Base-by-base conservation (phyloP, 2,113 vertebrate species). In the Catharus minimus region DNA sequence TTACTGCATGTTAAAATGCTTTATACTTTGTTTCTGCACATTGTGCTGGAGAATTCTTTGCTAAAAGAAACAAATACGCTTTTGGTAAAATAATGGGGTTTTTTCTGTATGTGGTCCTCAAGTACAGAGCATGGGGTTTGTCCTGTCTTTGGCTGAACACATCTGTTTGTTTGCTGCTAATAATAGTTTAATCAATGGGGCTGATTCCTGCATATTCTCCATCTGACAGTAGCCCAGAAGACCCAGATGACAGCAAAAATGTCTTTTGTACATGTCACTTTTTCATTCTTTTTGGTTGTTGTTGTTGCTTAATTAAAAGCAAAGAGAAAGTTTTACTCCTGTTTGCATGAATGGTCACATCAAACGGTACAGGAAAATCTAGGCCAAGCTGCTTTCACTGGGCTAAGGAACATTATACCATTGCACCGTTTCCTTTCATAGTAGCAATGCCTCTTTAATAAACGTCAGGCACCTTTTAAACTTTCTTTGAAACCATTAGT, bases 271-370 rank as follows among this genome's bases (percentile, higher is more conserved):
- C 2, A 3, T 15, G n/a, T 68, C 17, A 9, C 28, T 77, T 66
- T 47, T 83, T 66, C 26, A 15, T 65, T 82, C 22, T 21, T 26
- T 47, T 46, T 44, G 52, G 19, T 58, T 17, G 41, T 24, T 38
- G 19, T 10, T 72, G 49, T 61, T 11, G 3, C 72, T 92, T 94
- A 90, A 96, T 95, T 94, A 91, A 92, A 76, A 88, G 86, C 87
- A 86, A 91, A 78, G 52, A 66, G 67, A 85, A 92, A 89, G 58
- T 92, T 92, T 96, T 94, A 74, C 94, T 97, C 85, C 39, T 82
- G 90, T 94, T 90, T 96, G 92, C 92, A 93, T 89, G 96, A 96
- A 88, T 90, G 93, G 92, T 91, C 94, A 95, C 92, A 90, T 92
- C 82, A 94, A 96, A 93, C 28, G 7, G 91, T 62, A 75, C 44